Evolutionary conservation across 2,113 vertebrate species (phyloP), one percentile per base, ranked within the genome.

Genomic region (Maccullochella peelii): DNA sequence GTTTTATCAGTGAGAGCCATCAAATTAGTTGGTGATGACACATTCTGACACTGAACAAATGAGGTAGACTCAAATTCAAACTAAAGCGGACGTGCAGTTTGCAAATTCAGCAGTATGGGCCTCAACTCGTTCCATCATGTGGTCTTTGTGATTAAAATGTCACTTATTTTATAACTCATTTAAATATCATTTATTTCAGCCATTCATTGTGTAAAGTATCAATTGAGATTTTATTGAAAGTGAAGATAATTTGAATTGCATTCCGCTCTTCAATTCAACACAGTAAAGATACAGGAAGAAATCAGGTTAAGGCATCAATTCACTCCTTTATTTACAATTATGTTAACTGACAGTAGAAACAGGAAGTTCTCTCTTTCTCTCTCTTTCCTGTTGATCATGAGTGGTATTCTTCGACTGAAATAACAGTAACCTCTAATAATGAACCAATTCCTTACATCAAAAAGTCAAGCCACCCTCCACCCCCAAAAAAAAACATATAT

Each of bases 321-420:
- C 73, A 83, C 55, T 83, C 23, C 71, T 86, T 89, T 89, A 92
- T 92, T 87, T 91, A 93, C 87, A 92, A 62, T 69, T 27, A 72
- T 52, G 78, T 87, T 85, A 91, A 80, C 25, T 72, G 76, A 78
- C 80, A 78, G 72, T 27, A 71, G 81, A 86, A 94, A 88, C 89
- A 92, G 92, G 90, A 94, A 93, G 89, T 79, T 25, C 55, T 73
- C 23, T 36, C 47, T 58, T 27, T 40, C 15, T 54, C 58, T 62
- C 57, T 52, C 50, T 91, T 89, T 92, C 84, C 89, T 89, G 90
- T 91, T 87, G 65, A 67, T 82, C 58, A 77, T 77, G 54, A 75
- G 63, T 25, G 38, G 62, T 23, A 72, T 30, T 65, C 2, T 54
- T 69, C 3, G 3, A 62, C 20, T 49, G 23, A 83, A 62, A 83